Evolutionary conservation across 2,888 invertebrate species (phyloP), one percentile per base, ranked within the genome.

Genomic region (Theretra japonica): DNA sequence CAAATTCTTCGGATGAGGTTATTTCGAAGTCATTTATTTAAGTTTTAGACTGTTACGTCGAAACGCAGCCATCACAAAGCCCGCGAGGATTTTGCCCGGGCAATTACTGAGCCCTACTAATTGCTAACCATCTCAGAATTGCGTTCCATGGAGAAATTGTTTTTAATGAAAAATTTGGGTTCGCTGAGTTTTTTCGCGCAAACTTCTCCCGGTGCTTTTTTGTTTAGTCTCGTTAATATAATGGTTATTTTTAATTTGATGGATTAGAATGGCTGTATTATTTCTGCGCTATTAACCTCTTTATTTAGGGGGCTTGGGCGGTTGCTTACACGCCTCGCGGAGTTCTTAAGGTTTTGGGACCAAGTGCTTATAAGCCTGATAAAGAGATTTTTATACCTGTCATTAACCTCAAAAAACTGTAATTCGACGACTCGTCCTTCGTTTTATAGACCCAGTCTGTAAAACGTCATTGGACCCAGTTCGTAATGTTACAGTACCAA

Each of bases 151-250:
- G 76, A 82, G 85, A 84, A 86, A 88, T 88, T 88, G 88, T 88
- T 88, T 88, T 88, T 86, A 88, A 89, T 87, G 88, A 88, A 88
- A 88, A 88, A 88, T 87, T 81, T 87, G 76, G 76, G 78, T 78
- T 77, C 58, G 59, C 58, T 62, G 65, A 56, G 30, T 72, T 65
- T 65, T 65, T 70, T 68, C 60, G 58, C 41, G 68, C 59, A 59
- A 72, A 60, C 58, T 68, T 60, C 62, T 56, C 53, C 53, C 69
- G 25, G 59, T 33, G 23, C 50, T 50, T 70, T 70, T 68, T 73
- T 70, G 73, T 73, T 30, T 68, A 59, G 70, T 70, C 73, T 70
- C 70, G 33, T 68, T 71, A 53, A 56, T 65, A 68, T 70, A 68
- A 59, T 73, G 68, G 69, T 72, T 72, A 59, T 71, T 60, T 69